Evolutionary conservation across 2,113 vertebrate species (phyloP).

Genomic region (Cryptotis parvus): DNA sequence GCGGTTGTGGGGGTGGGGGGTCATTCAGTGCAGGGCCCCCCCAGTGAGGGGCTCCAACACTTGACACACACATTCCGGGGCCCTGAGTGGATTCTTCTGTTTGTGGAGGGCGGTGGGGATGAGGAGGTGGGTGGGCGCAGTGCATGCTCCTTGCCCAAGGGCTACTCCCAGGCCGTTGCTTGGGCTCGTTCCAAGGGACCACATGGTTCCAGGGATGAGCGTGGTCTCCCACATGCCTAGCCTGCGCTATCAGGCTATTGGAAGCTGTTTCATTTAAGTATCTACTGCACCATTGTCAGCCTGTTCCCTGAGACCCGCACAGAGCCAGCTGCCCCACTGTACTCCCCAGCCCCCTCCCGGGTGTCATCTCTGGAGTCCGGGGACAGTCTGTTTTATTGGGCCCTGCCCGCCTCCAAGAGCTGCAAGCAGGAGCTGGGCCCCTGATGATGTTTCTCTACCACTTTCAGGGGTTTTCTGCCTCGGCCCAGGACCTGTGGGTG

Average conservation of each 20-base stretch:
- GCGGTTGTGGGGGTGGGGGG: too few species aligned
- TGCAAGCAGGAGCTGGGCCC: background rate
- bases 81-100: too few species aligned
- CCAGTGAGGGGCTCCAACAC: too few species aligned
- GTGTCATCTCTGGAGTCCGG: slow-evolving; percentile 7
- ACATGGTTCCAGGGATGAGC: too few species aligned
- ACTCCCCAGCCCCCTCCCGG: background rate
- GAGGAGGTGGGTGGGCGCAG: too few species aligned
- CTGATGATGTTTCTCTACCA: background rate
- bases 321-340: background rate
- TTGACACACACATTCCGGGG: too few species aligned
- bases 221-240: too few species aligned
- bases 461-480: background rate
- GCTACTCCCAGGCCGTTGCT: too few species aligned
- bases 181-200: too few species aligned
- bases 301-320: background rate
- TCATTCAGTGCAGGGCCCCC: too few species aligned
- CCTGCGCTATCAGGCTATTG: background rate
- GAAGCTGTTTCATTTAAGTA: background rate
- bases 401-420: background rate
- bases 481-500: background rate
- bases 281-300: background rate
- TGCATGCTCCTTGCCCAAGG: too few species aligned
- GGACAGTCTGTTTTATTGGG: background rate
- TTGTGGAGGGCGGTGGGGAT: too few species aligned